phyloP scores from a whole-genome alignment of 2,888 invertebrate genomes.

The Lacanobia oleracea region DNA sequence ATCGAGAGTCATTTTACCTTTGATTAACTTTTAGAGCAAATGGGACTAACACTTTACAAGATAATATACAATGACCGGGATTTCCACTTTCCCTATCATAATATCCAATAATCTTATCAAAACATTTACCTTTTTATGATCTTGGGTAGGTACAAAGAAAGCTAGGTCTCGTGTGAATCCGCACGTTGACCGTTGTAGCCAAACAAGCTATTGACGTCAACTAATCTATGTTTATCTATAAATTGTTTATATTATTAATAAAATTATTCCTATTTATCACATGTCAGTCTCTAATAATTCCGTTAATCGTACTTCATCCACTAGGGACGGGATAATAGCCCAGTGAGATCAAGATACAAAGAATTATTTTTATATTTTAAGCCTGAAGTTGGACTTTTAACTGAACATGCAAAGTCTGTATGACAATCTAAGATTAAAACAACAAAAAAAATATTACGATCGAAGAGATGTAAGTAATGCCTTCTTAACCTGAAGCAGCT shows the following conservation, averaged over 20 bases:
- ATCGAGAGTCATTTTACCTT: neutral
- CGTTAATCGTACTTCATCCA: constrained; percentile 40
- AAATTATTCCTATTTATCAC: constrained; percentile 43
- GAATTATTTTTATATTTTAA: neutral
- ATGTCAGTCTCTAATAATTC: constrained; percentile 30
- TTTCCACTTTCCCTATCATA: constrained; percentile 19
- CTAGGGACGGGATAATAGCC: constrained; percentile 24
- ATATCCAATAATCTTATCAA: constrained; percentile 42
- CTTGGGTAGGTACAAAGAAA: constrained; percentile 15
- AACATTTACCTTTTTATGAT: neutral
- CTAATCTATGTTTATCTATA: constrained; percentile 49
- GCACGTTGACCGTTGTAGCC: constrained; percentile 18
- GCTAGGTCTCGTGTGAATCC: constrained; percentile 3
- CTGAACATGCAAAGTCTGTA: neutral
- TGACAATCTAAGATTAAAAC: constrained; percentile 3
- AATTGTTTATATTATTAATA: constrained; percentile 57
- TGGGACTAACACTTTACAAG: constrained; percentile 3
- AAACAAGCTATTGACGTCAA: constrained; percentile 58
- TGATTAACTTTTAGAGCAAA: neutral
- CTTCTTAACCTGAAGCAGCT: too few species aligned
- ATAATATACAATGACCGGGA: neutral
- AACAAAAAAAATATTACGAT: too few species aligned
- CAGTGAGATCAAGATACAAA: constrained; percentile 11
- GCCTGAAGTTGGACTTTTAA: neutral
- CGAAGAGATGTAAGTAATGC: too few species aligned